Base-by-base conservation (phyloP, 2,797 vertebrate genomes). In the Melanogrammus aeglefinus region DNA sequence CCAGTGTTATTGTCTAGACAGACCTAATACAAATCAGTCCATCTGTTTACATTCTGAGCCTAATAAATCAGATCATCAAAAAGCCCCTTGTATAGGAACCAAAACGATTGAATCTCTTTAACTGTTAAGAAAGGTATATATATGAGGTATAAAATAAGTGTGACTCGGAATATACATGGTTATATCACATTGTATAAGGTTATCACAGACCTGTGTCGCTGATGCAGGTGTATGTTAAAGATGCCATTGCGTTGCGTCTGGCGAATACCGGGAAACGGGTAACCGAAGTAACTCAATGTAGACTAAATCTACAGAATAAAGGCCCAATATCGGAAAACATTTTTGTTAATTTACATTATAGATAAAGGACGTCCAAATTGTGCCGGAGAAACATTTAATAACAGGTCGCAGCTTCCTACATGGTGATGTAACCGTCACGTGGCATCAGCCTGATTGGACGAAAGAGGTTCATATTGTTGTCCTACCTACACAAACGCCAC, bases 171-270 rank as follows among this genome's bases (percentile, higher is more conserved):
- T 36, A 36, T 36, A 36, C 1, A 36, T 6, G 35, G 35, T 7
- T 33, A 33, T 4, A 33, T 33, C 31, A 33, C 31, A 36, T 7
- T 36, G 0, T 36, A 36, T 7, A 36, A 36, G 35, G 35, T 36
- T 36, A 36, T 36, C 72, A 81, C 91, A 1, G 51, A 94, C 93
- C 93, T 92, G 92, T 75, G 81, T 91, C 88, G 6, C 82, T 87
- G 81, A 75, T 76, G 86, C 81, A 82, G 44, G 79, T 80, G 85
- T 78, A 82, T 63, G 79, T 75, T 0, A 86, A 80, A 72, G 90
- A 82, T 21, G 87, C 88, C 93, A 94, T 94, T 75, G 4, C 29
- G 86, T 76, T 9, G 81, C 36, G n/a, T 51, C 8, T 4, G 74
- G 82, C 74, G 76, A 13, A 24, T 33, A 24, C 31, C 13, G n/a